Evolutionary conservation across 2,113 vertebrate genomes (phyloP), one percentile per base, ranked within the genome.

Genomic region (Poeciliopsis turrubarensis): DNA sequence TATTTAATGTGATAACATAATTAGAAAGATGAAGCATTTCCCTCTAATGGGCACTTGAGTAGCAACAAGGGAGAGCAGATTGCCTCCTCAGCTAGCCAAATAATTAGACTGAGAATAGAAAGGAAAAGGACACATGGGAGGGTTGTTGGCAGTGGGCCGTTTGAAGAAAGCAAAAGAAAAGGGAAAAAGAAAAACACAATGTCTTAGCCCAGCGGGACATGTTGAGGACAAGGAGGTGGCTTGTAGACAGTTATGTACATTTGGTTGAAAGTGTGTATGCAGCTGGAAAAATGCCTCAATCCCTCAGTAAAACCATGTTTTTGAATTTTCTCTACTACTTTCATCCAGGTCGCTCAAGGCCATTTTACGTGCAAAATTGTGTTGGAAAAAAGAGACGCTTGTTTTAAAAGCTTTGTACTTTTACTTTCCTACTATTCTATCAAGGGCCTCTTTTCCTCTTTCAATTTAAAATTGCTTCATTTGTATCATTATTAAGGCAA

Each of bases 1-100:
- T 89, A 87, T 92, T 92, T 87, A 82, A 87, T 77, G 73, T 87
- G 86, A 92, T 92, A 84, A 87, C 86, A 93, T 92, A 88, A 92
- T 94, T 93, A 92, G 86, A 93, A 85, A 92, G 90, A 93, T 80
- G 89, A 89, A 91, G 87, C 77, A 47, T 70, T 87, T 89, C 77
- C 78, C 83, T 84, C 89, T 92, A 90, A 93, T 89, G 90, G 88
- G 84, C 87, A 90, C 84, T 90, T 90, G 83, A 93, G 81, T 90
- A 77, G 87, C 84, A 92, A 89, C 92, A 89, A 88, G 89, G 81
- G 79, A 86, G 87, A 86, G 88, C 79, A 91, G 89, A 92, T 91
- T 85, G 85, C 82, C 79, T 92, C 70, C 17, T 47, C 44, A 47
- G 44, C 44, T 47, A 47, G 44, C 84, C 87, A 89, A 90, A 91